A percentile compares a stretch with the other conserved stretches of the same genome.
phyloP scores from a whole-genome alignment of 2,113 vertebrate species.

The Hirundichthys speculiger region DNA sequence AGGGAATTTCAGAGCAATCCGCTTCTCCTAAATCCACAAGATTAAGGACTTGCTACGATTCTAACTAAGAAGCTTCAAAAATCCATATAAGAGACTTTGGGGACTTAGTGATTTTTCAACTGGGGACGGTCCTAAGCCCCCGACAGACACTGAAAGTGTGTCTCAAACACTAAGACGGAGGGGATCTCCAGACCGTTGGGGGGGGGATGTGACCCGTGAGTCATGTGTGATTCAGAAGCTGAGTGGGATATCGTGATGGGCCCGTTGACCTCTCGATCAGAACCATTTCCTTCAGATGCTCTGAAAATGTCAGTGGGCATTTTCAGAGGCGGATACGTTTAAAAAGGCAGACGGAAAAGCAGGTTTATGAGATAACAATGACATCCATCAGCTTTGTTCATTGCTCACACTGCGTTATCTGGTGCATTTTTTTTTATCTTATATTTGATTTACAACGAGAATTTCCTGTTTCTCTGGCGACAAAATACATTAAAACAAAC shows the following conservation, averaged over 20 bases:
- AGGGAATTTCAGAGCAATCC: conserved; percentile 43
- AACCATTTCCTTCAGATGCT: background rate
- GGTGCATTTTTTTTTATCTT: too few species aligned
- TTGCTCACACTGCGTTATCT: too few species aligned
- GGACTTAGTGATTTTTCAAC: conserved; percentile 54
- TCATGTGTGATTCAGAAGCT: conserved; percentile 21
- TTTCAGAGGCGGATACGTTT: background rate
- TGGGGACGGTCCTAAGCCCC: conserved; percentile 55
- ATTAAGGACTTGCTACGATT: conserved; percentile 65
- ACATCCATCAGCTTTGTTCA: too few species aligned
- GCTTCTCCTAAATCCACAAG: conserved; percentile 58
- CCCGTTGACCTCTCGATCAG: conserved; percentile 4
- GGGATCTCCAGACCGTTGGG: conserved; percentile 27
- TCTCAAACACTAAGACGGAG: conserved; percentile 9
- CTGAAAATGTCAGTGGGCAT: background rate
- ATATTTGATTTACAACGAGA: too few species aligned
- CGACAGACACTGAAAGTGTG: conserved; percentile 34
- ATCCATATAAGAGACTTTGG: conserved; percentile 58
- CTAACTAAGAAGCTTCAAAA: conserved; percentile 65
- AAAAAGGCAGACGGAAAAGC: conserved; percentile 1
- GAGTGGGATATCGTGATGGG: conserved; percentile 11
- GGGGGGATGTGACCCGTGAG: conserved; percentile 46
- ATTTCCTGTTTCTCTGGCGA: too few species aligned
- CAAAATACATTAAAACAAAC: too few species aligned
- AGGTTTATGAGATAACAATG: conserved; percentile 3